These are phyloP conservation scores for Symphodus melops DNA, from an alignment of 2,113 vertebrate species.

Conservation along the genomic window DNA sequence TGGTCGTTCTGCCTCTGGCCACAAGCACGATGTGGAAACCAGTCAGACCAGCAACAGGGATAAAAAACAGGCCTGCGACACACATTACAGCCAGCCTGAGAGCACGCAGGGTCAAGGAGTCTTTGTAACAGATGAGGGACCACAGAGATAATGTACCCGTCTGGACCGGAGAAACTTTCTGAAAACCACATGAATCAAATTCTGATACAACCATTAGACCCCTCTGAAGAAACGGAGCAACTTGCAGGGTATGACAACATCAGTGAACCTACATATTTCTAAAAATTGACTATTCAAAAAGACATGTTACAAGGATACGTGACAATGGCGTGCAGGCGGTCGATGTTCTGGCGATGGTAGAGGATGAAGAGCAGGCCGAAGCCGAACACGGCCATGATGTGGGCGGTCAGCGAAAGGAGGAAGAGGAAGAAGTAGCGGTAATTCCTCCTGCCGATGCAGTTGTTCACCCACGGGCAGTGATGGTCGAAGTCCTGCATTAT, in stretches of 20 bases:
- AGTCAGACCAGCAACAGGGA: slow-evolving; percentile 95
- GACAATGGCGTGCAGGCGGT: slow-evolving; percentile 90
- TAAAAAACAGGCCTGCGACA: slow-evolving; percentile 95
- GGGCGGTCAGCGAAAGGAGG: slow-evolving; percentile 93
- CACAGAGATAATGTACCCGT: background rate
- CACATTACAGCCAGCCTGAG: slow-evolving; percentile 96
- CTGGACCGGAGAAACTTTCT: too few relatives aligned
- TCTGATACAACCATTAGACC: too few relatives aligned
- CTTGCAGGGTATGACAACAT: too few relatives aligned
- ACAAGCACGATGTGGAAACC: slow-evolving; percentile 98
- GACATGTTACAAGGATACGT: slow-evolving; percentile 90
- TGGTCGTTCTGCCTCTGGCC: slow-evolving; percentile 95
- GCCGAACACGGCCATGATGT: slow-evolving; percentile 96
- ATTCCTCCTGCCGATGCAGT: slow-evolving; percentile 96
- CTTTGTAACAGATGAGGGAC: background rate
- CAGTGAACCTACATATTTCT: too few relatives aligned
- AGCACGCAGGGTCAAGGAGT: slow-evolving; percentile 67
- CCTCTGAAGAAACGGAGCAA: too few relatives aligned
- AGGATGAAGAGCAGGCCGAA: slow-evolving; percentile 95
- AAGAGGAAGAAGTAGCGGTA: slow-evolving; percentile 99
- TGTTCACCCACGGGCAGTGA: slow-evolving; percentile 99
- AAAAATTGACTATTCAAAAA: background rate
- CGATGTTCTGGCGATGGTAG: slow-evolving; percentile 90
- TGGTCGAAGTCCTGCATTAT: slow-evolving; percentile 93
- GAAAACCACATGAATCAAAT: too few relatives aligned